These are phyloP conservation scores for Vidua chalybeata DNA, from an alignment of 2,113 vertebrate genomes.

Conservation along the genomic window DNA sequence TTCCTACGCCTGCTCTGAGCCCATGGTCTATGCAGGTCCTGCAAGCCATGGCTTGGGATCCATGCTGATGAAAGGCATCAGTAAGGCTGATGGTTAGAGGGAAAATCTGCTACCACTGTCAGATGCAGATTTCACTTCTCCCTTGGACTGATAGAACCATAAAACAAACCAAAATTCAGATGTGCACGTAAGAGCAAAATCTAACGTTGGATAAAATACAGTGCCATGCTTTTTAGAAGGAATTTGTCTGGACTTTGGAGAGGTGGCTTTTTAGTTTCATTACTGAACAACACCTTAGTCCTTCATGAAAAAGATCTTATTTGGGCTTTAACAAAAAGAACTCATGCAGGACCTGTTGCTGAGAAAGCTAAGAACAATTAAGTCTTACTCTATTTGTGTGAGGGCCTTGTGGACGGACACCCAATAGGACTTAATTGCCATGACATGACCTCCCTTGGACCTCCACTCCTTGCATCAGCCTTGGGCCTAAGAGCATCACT, in stretches of 20 bases:
- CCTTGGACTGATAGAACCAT: neutral
- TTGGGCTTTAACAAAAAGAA: neutral
- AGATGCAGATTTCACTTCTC: neutral
- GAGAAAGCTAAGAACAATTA: neutral
- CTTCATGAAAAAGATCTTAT: neutral
- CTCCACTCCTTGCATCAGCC: neutral
- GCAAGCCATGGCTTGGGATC: neutral
- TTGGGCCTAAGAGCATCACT: neutral
- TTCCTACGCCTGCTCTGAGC: neutral
- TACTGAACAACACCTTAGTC: neutral
- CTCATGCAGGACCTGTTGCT: neutral
- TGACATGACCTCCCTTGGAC: neutral
- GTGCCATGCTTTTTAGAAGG: neutral
- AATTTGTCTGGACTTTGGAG: neutral
- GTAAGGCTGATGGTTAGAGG: neutral
- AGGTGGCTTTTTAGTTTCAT: neutral
- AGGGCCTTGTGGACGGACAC: neutral
- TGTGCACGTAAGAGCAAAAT: neutral
- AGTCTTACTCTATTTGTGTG: neutral
- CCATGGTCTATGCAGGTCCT: neutral
- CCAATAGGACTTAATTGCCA: neutral
- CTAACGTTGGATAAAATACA: neutral
- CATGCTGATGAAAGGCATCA: neutral
- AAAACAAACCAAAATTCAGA: neutral
- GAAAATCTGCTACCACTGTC: accelerated